phyloP scores from a whole-genome alignment of 2,113 vertebrate genomes.

The Neogobius melanostomus region DNA sequence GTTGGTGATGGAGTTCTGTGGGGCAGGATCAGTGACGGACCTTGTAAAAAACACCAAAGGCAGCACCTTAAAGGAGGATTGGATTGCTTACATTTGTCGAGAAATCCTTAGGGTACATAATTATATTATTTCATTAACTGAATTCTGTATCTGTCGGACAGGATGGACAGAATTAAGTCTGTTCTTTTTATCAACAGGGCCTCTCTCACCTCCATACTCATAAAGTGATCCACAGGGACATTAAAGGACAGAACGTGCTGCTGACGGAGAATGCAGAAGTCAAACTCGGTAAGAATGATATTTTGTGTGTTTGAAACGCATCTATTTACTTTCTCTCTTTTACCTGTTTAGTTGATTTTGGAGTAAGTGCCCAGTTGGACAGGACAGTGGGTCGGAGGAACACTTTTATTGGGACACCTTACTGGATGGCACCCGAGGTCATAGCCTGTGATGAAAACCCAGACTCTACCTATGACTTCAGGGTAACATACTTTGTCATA shows the following conservation, averaged over 20 bases:
- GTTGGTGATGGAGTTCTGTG: conserved; percentile 96
- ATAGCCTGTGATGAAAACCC: conserved; percentile 95
- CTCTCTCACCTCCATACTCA: conserved; percentile 90
- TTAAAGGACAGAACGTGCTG: conserved; percentile 93
- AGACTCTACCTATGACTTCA: conserved; percentile 91
- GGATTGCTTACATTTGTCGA: conserved; percentile 91
- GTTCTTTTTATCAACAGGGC: conserved; percentile 71
- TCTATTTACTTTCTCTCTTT: conserved; percentile 2
- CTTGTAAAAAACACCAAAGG: conserved; percentile 93
- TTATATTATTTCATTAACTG: not conserved
- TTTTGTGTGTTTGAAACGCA: not conserved
- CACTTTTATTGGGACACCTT: conserved; percentile 93
- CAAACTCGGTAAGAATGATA: conserved; percentile 82
- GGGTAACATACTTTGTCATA: conserved; percentile 70
- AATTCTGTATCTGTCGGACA: not conserved
- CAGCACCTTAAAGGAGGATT: conserved; percentile 90
- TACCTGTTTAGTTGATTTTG: conserved; percentile 84
- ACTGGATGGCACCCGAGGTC: conserved; percentile 95
- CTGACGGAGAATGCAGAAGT: conserved; percentile 93
- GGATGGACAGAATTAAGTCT: conserved; percentile 15
- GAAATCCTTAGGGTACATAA: conserved; percentile 87
- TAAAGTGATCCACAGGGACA: conserved; percentile 93
- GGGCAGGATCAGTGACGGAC: conserved; percentile 90
- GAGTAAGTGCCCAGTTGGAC: conserved; percentile 92
- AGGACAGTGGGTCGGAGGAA: conserved; percentile 89